Conservation (phyloP, 2,888 invertebrate genomes). For the Chrysolina americana region DNA sequence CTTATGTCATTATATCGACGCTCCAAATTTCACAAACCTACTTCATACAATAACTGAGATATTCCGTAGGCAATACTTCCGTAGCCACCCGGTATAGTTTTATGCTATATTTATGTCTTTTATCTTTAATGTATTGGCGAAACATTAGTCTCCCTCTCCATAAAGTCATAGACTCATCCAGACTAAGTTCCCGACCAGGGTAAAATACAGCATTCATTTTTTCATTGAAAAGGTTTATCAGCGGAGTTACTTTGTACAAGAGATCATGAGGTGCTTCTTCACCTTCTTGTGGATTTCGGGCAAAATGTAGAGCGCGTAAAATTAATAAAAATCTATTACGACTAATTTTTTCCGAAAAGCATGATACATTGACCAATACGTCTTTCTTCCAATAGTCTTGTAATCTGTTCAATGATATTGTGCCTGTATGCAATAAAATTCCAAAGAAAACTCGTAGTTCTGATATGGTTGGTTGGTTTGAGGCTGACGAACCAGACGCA, state of each 20-base stretch:
- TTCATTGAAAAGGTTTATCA: conserved; percentile 62
- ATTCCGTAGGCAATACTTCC: too few species aligned
- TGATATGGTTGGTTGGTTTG: too few species aligned
- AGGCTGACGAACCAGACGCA: too few species aligned
- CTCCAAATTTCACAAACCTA: too few species aligned
- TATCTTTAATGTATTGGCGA: too few species aligned
- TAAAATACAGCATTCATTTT: conserved; percentile 48
- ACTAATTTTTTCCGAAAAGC: conserved; percentile 30
- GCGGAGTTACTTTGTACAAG: conserved; percentile 57
- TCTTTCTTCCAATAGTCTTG: conserved; percentile 11
- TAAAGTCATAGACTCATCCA: conserved; percentile 47
- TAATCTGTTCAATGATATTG: conserved; percentile 14
- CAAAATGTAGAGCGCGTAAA: conserved; percentile 29
- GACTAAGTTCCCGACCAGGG: conserved; percentile 46
- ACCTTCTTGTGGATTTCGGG: conserved; percentile 17
- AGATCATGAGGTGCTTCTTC: conserved; percentile 20
- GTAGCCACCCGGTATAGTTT: too few species aligned
- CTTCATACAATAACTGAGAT: too few species aligned
- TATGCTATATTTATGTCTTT: too few species aligned
- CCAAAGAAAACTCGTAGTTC: conserved; percentile 20
- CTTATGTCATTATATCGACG: too few species aligned
- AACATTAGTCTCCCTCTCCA: conserved; percentile 27
- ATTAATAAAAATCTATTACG: too few species aligned
- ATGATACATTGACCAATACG: conserved; percentile 10
- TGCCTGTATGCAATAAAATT: conserved; percentile 25